Base-by-base conservation (phyloP, 2,113 vertebrate genomes). In the Neotoma lepida region DNA sequence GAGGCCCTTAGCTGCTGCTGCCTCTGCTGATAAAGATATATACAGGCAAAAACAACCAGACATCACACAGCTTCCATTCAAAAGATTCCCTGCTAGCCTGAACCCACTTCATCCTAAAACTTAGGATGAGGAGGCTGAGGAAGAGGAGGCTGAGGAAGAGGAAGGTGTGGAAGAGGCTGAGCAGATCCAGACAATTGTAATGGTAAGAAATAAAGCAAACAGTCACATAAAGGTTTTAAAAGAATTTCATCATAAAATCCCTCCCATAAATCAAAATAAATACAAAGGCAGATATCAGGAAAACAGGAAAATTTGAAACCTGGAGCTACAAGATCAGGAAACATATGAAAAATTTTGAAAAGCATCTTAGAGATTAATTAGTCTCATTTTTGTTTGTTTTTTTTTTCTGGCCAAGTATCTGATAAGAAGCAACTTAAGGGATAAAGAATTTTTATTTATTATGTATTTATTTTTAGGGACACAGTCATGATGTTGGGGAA, bases 231-330 rank as follows among this genome's bases (percentile, higher is more conserved):
- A 54, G 0, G 5, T 33, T 82, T 81, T 78, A 30, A 68, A 76
- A 91, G 44, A 74, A 28, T 18, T 41, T 44, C 51, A 8, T 22
- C 30, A 24, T 66, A 30, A 91, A 85, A 88, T 22, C 49, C 10
- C n/a, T 90, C 88, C 71, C 88, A 18, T 73, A 74, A 80, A 91
- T 66, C 70, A 58, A 84, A 77, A 78, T n/a, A n/a, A 41, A 66
- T 73, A 26, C n/a, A 66, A 88, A 70, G 51, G 28, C 7, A 82
- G 24, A 89, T 5, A 14, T 89, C 54, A 94, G 39, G 33, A 74
- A 87, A 78, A 66, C 54, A 94, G 46, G 33, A 74, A 87, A 78
- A 68, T 9, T 10, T 66, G 81, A 84, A 84, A 81, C 9, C 46
- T 56, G 39, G 84, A 35, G 61, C 58, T 81, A 33, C 30, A 70